Conservation (phyloP, 2,797 vertebrate genomes). For the Chromis chromis region DNA sequence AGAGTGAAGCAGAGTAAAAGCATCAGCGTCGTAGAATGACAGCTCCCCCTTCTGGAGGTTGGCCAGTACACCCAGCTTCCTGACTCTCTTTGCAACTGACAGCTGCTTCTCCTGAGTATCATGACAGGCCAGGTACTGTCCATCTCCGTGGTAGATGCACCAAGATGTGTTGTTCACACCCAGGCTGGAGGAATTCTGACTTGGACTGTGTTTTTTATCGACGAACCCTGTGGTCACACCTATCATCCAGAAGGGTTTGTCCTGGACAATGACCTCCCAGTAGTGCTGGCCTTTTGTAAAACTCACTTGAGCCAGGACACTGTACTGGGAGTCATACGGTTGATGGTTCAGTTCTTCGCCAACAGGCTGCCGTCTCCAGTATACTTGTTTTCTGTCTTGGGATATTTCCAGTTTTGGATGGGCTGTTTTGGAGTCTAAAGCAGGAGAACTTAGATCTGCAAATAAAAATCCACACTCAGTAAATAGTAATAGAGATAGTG, state of each 20-base stretch:
- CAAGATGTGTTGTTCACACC: slow-evolving; percentile 75
- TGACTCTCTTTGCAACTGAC: slow-evolving; percentile 66
- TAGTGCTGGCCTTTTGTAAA: slow-evolving; percentile 77
- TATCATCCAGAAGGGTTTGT: slow-evolving; percentile 85
- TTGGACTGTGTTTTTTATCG: slow-evolving; percentile 12
- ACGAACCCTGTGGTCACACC: slow-evolving; percentile 72
- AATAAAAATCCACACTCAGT: slow-evolving; percentile 36
- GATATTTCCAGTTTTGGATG: slow-evolving; percentile 82
- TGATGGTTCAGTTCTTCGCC: slow-evolving; percentile 32
- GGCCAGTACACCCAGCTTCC: slow-evolving; percentile 78
- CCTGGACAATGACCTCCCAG: slow-evolving; percentile 85
- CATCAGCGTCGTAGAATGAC: slow-evolving; percentile 82
- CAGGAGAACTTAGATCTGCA: slow-evolving; percentile 78
- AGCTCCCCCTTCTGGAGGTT: slow-evolving; percentile 80
- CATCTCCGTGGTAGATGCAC: slow-evolving; percentile 84
- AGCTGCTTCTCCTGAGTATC: slow-evolving; percentile 78
- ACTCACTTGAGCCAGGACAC: slow-evolving; percentile 72
- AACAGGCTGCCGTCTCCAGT: slow-evolving; percentile 73
- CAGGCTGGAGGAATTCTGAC: slow-evolving; percentile 24
- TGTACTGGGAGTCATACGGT: slow-evolving; percentile 78
- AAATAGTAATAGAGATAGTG: slow-evolving; percentile 7
- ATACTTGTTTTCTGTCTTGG: slow-evolving; percentile 75
- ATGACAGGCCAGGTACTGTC: slow-evolving; percentile 81
- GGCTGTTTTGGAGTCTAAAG: slow-evolving; percentile 78
- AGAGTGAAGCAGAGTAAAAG: slow-evolving; percentile 74